Base-by-base conservation (phyloP, 2,797 vertebrate genomes). In the Pampus argenteus region DNA sequence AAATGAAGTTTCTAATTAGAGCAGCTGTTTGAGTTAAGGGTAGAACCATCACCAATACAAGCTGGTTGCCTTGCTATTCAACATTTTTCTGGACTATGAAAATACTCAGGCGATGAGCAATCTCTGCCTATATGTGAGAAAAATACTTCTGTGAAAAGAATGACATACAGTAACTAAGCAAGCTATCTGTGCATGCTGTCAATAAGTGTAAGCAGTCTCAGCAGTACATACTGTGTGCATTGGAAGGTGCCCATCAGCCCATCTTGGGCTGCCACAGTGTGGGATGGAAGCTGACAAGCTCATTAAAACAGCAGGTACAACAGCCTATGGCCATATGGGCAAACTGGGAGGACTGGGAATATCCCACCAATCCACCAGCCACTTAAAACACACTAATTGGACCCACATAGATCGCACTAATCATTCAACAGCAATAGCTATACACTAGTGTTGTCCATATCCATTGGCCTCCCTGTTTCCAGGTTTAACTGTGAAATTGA, bases 351-450 rank as follows among this genome's bases (percentile, higher is more conserved):
- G 75, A 83, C 75, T 83, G 91, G 88, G 90, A 94, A 86, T 89
- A 88, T 69, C 80, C 77, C 38, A 60, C 78, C 84, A 88, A 90
- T 82, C 83, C 90, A 85, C 76, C 71, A 84, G 84, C 84, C 83
- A 89, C 87, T 90, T 91, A 85, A 92, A 93, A 82, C 84, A 89
- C 87, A 91, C 89, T 94, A 92, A 94, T 91, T 95, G 92, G 91
- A 90, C 81, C 86, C 84, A 86, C 68, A 85, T 74, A 86, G 81
- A 91, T 83, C 66, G 38, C 62, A 75, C 72, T 79, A 87, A 88
- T 85, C 63, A 85, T 86, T 89, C 80, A 76, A 77, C 78, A 86
- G 77, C 70, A 81, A 81, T 66, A 83, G 79, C 83, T 85, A 88
- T 90, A 93, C 68, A 85, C 65, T 68, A 82, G 79, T 56, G 57